Evolutionary conservation across 2,113 vertebrate genomes (phyloP).

Genomic region (Capricornis sumatraensis): DNA sequence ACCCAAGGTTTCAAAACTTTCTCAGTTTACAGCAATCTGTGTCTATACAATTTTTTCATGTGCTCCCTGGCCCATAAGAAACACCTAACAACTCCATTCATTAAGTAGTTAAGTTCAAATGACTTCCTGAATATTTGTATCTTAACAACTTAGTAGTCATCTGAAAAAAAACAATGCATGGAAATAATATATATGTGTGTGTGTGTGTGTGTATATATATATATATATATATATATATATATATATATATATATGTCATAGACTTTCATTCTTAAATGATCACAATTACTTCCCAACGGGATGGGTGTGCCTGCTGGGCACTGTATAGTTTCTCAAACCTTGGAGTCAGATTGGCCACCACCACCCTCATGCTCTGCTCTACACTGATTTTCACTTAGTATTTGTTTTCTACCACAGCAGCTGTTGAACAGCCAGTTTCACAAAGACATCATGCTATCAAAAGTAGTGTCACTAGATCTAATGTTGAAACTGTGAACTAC

Average conservation of each 20-base stretch:
- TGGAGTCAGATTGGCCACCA: background rate
- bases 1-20: background rate
- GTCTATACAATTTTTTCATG: conserved; percentile 5
- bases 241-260: background rate
- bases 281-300: background rate
- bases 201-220: too few species aligned
- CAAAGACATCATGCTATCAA: background rate
- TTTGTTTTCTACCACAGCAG: conserved; percentile 4
- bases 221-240: too few species aligned
- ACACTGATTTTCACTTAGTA: background rate
- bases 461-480: background rate
- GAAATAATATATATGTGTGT: background rate
- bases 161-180: background rate
- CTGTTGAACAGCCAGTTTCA: background rate
- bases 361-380: background rate
- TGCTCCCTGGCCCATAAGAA: background rate
- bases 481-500: background rate
- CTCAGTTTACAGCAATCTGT: background rate
- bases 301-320: background rate
- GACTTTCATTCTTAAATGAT: background rate
- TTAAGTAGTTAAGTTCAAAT: background rate
- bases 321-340: background rate
- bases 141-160: background rate
- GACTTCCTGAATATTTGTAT: conserved; percentile 8
- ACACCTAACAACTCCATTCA: background rate